Evolutionary conservation across 2,888 invertebrate genomes (phyloP).

Genomic region (Limnephilus lunatus): DNA sequence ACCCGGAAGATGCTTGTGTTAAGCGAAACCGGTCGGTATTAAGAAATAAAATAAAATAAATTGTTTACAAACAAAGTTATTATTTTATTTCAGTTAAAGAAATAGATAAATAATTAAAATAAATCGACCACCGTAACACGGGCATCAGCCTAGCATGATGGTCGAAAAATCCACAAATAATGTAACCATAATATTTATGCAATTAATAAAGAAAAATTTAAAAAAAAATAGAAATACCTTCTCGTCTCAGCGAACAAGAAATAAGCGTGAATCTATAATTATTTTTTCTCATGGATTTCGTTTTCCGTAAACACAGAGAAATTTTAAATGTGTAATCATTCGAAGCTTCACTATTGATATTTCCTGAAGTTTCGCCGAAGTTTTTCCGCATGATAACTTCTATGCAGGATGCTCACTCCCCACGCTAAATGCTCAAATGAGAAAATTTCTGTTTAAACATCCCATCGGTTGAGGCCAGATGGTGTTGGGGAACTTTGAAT

Average conservation of each 20-base stretch:
- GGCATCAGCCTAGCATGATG: no score
- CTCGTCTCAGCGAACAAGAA: neutral
- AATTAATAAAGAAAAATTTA: no score
- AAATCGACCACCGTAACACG: no score
- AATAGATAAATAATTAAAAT: no score
- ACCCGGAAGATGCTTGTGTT: no score
- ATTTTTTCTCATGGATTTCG: neutral
- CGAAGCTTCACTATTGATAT: neutral
- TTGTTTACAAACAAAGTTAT: no score
- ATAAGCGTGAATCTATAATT: neutral
- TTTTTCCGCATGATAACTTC: constrained; percentile 25
- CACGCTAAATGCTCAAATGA: constrained; percentile 46
- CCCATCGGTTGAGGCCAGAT: constrained; percentile 56
- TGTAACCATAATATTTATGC: no score
- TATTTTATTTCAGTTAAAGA: no score
- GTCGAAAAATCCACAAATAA: neutral
- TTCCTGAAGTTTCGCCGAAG: neutral
- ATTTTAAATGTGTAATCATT: neutral
- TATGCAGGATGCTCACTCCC: constrained; percentile 20
- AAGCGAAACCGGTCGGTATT: no score
- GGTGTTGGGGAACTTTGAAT: constrained; percentile 58
- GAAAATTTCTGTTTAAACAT: constrained; percentile 57
- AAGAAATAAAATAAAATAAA: no score
- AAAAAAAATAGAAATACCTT: no score
- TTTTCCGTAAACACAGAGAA: neutral